These are phyloP conservation scores for Pempheris klunzingeri DNA, from an alignment of 2,797 vertebrate species.

Conservation along the genomic window DNA sequence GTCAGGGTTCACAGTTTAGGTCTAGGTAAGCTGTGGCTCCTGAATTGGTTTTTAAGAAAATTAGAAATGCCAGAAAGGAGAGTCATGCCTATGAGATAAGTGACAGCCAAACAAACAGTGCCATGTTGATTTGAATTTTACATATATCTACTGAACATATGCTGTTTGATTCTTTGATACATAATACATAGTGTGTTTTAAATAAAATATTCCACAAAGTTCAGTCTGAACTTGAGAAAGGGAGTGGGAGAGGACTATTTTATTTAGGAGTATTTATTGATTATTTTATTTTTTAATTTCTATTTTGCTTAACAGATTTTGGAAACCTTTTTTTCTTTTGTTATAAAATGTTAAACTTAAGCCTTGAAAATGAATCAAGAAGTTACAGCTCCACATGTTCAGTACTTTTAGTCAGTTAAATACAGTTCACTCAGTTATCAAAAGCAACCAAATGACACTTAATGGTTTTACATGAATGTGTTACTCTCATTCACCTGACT, in stretches of 20 bases:
- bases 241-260: neutral
- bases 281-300: no score
- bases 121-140: constrained; percentile 33
- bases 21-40: constrained; percentile 44
- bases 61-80: constrained; percentile 53
- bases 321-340: neutral
- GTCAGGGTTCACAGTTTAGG: constrained; percentile 29
- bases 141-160: neutral
- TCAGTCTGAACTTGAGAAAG: neutral
- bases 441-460: neutral
- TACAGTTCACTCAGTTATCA: no score
- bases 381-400: neutral
- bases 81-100: constrained; percentile 43
- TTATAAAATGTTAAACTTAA: neutral
- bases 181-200: neutral
- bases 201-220: neutral
- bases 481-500: neutral
- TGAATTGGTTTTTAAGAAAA: constrained; percentile 69
- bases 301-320: neutral
- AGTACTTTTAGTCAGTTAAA: neutral
- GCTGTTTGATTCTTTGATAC: constrained; percentile 1
- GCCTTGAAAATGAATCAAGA: neutral
- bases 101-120: constrained; percentile 33
- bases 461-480: neutral
- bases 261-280: no score